Evolutionary conservation across 2,888 invertebrate genomes (phyloP), one percentile per base, ranked within the genome.

Genomic region (Stratiomys singularior): DNA sequence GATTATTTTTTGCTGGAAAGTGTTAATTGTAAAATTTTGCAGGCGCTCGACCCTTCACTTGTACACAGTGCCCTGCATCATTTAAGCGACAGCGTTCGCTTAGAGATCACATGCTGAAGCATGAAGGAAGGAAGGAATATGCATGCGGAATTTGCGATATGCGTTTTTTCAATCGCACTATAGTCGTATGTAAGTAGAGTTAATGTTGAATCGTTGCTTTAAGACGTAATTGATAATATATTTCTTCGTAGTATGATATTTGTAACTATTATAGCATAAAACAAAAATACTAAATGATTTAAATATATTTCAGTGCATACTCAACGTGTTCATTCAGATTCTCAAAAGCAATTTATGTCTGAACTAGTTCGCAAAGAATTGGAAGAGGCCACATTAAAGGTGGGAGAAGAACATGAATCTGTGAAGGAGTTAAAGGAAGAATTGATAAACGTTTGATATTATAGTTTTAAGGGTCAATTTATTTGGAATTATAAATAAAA

Each of bases 61-160:
- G 74, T 23, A 21, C 58, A 7, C 11, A 58, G 37, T 74, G 74
- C 58, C 74, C 74, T 18, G 44, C 23, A 4, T 28, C 58, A 18
- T 74, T 74, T 21, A 74, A 74, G 18, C 58, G 58, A 9, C 30
- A 74, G 44, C 74, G 74, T 13, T 58, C 58, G 2, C 25, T 74
- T 2, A 4, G 11, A 30, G 60, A 58, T 21, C 74, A 74, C 21
- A 58, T 58, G 30, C 21, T 44, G 37, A 58, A 60, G 23, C 74
- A 74, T 25, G 60, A 58, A 5, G 74, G 74, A 1, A 37, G 21
- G 21, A 74, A 74, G 23, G 44, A 44, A 9, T 58, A 58, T 74
- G 58, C 58, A 11, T 74, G 74, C 27, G 58, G 58, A 3, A 74
- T 74, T 13, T 74, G 74, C 15, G 58, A 74, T 37, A 60, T 74